These are phyloP conservation scores for Drosophila nebulosa DNA, from an alignment of 1,140 invertebrate species.

Conservation along the genomic window DNA sequence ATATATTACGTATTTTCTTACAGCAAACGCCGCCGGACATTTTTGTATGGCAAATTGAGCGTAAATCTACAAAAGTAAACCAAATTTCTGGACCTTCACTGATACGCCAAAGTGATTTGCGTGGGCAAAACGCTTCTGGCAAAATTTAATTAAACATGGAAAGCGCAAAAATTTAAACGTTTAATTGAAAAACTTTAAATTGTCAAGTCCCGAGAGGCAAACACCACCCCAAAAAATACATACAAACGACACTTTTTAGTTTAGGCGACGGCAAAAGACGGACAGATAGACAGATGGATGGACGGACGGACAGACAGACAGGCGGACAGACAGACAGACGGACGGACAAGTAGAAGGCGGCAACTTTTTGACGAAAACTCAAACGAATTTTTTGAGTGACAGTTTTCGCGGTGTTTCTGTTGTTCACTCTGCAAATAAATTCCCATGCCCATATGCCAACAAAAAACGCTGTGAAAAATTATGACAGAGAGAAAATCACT, in stretches of 20 bases:
- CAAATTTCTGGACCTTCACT: conserved; percentile 26
- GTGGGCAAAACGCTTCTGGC: conserved; percentile 17
- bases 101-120: conserved; percentile 9
- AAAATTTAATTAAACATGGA: conserved; percentile 59
- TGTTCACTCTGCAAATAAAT: conserved; percentile 14
- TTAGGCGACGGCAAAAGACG: conserved; percentile 11
- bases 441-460: not conserved
- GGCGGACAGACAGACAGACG: not conserved
- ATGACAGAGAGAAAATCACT: conserved; percentile 53
- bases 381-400: conserved; percentile 59
- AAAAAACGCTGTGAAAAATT: conserved; percentile 37
- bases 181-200: conserved; percentile 72
- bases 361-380: conserved; percentile 50
- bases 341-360: conserved; percentile 21
- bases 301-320: not conserved
- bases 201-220: not conserved
- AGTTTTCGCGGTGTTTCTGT: conserved; percentile 23
- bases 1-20: not conserved
- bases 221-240: conserved; percentile 25
- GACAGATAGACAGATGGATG: too few species aligned
- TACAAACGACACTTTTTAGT: conserved; percentile 33
- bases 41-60: conserved; percentile 67
- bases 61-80: conserved; percentile 59
- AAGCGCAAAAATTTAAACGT: conserved; percentile 60
- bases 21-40: conserved; percentile 31